Evolutionary conservation across 2,113 vertebrate genomes (phyloP).

Genomic region (Leptosomus discolor): DNA sequence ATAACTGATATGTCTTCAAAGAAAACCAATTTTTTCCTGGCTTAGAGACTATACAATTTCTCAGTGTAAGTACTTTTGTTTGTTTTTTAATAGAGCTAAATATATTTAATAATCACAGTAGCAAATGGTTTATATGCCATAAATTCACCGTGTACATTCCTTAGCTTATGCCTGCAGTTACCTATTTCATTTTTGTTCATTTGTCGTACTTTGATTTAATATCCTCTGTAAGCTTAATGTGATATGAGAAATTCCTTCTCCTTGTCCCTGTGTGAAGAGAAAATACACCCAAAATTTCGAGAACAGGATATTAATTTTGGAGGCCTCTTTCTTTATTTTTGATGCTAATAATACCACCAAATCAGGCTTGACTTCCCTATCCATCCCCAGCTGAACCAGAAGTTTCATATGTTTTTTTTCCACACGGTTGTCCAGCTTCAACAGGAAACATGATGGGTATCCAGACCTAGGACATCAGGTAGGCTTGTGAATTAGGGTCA

Average conservation of each 20-base stretch:
- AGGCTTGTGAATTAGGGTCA: background rate
- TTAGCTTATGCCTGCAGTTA: background rate
- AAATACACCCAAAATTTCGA: background rate
- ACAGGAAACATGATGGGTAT: background rate
- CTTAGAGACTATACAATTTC: background rate
- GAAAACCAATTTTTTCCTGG: background rate
- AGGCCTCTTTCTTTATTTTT: background rate
- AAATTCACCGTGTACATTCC: background rate
- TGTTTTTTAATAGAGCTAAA: background rate
- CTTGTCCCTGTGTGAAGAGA: background rate
- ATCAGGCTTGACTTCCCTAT: background rate
- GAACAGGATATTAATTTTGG: background rate
- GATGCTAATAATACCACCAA: background rate
- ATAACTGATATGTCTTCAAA: background rate
- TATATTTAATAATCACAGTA: background rate
- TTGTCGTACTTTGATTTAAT: background rate
- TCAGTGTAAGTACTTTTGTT: background rate
- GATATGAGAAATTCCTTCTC: background rate
- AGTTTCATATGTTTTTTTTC: background rate
- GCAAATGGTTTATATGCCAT: background rate
- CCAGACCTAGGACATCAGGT: background rate
- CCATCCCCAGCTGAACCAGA: background rate
- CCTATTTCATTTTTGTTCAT: background rate
- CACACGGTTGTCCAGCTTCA: background rate
- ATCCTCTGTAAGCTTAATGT: background rate